Conservation (phyloP, 92 coral and sea anemone genomes). For the Desmophyllum pertusum region DNA sequence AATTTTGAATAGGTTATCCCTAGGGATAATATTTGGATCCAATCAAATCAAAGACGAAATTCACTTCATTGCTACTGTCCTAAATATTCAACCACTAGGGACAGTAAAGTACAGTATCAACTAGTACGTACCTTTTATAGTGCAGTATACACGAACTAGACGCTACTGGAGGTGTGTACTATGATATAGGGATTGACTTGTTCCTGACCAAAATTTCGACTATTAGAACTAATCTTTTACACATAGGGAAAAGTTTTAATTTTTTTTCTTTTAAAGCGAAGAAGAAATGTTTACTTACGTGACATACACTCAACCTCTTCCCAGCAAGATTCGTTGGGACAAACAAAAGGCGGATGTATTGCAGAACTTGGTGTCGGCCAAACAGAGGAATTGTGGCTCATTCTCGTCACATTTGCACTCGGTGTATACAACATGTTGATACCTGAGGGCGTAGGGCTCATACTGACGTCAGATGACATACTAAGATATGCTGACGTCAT, state of each 20-base stretch:
- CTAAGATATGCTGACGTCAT: background rate
- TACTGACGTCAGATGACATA: background rate
- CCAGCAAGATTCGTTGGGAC: constrained; percentile 24
- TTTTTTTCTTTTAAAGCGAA: background rate
- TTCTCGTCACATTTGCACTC: constrained; percentile 3
- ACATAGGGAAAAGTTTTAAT: background rate
- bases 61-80: no score
- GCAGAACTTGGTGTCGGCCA: constrained; percentile 14
- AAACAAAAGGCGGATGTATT: background rate
- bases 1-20: no score
- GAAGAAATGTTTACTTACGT: background rate
- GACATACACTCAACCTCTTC: constrained; percentile 11
- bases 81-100: no score
- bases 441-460: background rate
- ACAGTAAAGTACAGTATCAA: no score
- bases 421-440: background rate
- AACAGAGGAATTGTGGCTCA: background rate
- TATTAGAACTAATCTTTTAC: background rate
- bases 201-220: no score
- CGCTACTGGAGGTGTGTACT: no score
- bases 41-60: no score
- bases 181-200: no score
- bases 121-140: no score
- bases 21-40: no score
- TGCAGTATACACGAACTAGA: no score